These are phyloP conservation scores for Ormyrus labotus DNA, from an alignment of 2,888 invertebrate genomes.

Conservation along the genomic window DNA sequence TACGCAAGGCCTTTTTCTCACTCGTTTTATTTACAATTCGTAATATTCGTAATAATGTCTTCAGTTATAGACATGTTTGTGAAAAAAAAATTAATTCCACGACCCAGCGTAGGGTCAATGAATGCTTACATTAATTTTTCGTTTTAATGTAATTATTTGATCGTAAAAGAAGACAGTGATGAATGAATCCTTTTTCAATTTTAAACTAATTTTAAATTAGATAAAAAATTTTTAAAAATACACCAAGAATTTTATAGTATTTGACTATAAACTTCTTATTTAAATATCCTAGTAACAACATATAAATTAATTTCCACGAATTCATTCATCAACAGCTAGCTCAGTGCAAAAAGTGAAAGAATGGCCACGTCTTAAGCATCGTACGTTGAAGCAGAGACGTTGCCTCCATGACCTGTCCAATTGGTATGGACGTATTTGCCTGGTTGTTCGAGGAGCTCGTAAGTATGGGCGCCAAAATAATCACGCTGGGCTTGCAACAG, in stretches of 20 bases:
- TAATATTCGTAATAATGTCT: background rate
- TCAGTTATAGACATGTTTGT: background rate
- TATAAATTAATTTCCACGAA: too few species aligned
- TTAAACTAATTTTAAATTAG: too few species aligned
- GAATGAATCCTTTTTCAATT: too few species aligned
- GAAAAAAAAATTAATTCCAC: conserved; percentile 6
- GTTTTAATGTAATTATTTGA: background rate
- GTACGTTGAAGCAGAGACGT: conserved; percentile 95
- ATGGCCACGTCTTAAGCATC: conserved; percentile 76
- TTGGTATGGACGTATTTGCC: conserved; percentile 97
- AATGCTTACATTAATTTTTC: background rate
- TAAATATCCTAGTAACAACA: too few species aligned
- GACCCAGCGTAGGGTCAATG: conserved; percentile 9
- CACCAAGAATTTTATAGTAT: too few species aligned
- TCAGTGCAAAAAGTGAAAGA: too few species aligned
- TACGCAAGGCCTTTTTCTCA: too few species aligned
- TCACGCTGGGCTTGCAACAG: conserved; percentile 97
- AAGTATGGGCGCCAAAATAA: conserved; percentile 99
- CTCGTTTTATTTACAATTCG: too few species aligned
- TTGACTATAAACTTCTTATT: too few species aligned
- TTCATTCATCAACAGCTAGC: too few species aligned
- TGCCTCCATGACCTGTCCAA: conserved; percentile 99
- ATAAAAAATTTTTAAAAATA: too few species aligned
- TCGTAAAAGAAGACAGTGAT: too few species aligned
- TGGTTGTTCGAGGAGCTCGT: conserved; percentile 90